Conservation (phyloP, 1,140 invertebrate species). For the Stegodyphus mimosarum region DNA sequence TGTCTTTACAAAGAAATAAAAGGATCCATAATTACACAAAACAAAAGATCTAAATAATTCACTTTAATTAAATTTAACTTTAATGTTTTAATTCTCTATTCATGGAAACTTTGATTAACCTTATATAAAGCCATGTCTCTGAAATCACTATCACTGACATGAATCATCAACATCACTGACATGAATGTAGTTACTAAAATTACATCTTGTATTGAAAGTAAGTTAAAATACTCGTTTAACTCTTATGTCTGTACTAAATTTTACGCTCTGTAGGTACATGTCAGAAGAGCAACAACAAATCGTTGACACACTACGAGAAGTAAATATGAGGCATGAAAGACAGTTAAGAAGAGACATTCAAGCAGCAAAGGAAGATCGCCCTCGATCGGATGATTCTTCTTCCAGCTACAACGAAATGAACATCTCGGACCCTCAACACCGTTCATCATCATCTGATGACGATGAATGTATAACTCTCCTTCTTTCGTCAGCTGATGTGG, state of each 20-base stretch:
- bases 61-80: no score
- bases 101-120: no score
- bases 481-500: background rate
- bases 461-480: constrained; percentile 24
- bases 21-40: no score
- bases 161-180: no score
- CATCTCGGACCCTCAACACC: background rate
- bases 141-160: no score
- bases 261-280: constrained; percentile 12
- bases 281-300: constrained; percentile 40
- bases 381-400: background rate
- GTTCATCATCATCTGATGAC: constrained; percentile 4
- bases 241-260: background rate
- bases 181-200: no score
- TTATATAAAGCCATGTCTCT: no score
- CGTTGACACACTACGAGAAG: constrained; percentile 21
- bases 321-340: constrained; percentile 28
- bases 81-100: no score
- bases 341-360: constrained; percentile 23
- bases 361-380: background rate
- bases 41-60: no score
- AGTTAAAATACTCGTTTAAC: no score
- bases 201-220: no score
- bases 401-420: background rate
- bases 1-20: no score